Conservation (phyloP, 2,888 invertebrate genomes). For the Cephus pygmeus region DNA sequence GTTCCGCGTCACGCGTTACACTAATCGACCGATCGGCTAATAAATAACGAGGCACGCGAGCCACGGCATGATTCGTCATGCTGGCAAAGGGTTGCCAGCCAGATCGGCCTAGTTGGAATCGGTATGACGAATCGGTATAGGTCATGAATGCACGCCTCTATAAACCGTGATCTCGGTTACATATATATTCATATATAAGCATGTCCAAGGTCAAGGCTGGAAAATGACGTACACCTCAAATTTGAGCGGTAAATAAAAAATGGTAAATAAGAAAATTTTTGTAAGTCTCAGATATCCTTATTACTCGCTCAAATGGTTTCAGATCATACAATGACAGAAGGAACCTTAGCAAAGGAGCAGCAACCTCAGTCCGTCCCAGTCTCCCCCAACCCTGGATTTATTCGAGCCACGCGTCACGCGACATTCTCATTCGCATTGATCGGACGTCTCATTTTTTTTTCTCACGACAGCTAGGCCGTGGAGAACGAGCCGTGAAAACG, state of each 20-base stretch:
- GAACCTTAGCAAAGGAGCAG: not conserved
- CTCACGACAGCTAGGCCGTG: conserved; percentile 49
- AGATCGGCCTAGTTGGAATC: conserved; percentile 31
- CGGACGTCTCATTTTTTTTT: conserved; percentile 39
- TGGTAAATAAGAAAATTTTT: not conserved
- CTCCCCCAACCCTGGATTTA: not conserved
- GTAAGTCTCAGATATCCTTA: too few species aligned
- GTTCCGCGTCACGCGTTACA: conserved; percentile 37
- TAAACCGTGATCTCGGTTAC: not conserved
- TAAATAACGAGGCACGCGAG: conserved; percentile 54
- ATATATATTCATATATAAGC: not conserved
- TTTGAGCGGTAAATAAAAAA: not conserved
- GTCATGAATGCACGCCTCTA: conserved; percentile 29
- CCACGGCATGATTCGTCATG: conserved; percentile 44
- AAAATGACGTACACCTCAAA: not conserved
- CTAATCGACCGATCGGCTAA: conserved; percentile 51
- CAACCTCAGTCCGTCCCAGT: not conserved
- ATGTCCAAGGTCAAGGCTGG: not conserved
- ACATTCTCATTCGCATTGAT: not conserved
- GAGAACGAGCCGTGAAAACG: conserved; percentile 56
- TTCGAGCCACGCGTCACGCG: not conserved
- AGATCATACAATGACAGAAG: not conserved
- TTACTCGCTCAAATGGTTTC: not conserved
- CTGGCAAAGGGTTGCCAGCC: conserved; percentile 54
- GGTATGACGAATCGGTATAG: conserved; percentile 47